phyloP scores from a whole-genome alignment of 2,888 invertebrate genomes.

The Lissocephala sabroskyi region DNA sequence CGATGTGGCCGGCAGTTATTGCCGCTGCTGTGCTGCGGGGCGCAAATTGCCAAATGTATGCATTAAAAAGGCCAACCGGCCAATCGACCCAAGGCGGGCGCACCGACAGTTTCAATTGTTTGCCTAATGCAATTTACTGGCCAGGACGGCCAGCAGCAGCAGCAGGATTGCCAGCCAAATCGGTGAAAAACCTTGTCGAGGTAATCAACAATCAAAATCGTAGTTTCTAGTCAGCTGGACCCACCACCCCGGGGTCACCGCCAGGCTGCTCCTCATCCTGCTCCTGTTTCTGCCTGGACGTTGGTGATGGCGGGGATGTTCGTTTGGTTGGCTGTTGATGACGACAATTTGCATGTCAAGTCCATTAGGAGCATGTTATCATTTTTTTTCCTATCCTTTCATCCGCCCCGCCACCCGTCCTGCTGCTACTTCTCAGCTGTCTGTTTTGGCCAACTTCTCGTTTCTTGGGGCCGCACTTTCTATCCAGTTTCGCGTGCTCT shows the following conservation, averaged over 20 bases:
- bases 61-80: slow-evolving; percentile 22
- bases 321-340: slow-evolving; percentile 42
- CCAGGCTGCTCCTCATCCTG: too few relatives aligned
- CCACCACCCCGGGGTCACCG: too few relatives aligned
- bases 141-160: slow-evolving; percentile 5
- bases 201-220: slow-evolving; percentile 45
- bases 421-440: not conserved
- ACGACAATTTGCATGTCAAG: slow-evolving; percentile 52
- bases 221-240: slow-evolving; percentile 18
- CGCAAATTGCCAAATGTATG: slow-evolving; percentile 20
- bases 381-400: too few relatives aligned
- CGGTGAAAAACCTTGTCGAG: slow-evolving; percentile 16
- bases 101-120: slow-evolving; percentile 32
- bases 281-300: too few relatives aligned
- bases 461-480: slow-evolving; percentile 4
- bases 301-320: too few relatives aligned
- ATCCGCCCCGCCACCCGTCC: too few relatives aligned
- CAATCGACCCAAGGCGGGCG: not conserved
- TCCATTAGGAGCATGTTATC: slow-evolving; percentile 50
- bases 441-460: not conserved
- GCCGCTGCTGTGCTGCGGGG: slow-evolving; percentile 9
- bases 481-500: not conserved
- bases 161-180: not conserved
- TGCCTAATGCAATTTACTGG: slow-evolving; percentile 46
- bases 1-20: slow-evolving; percentile 1